Evolutionary conservation across 2,113 vertebrate species (phyloP), one percentile per base, ranked within the genome.

Genomic region (Panurus biarmicus): DNA sequence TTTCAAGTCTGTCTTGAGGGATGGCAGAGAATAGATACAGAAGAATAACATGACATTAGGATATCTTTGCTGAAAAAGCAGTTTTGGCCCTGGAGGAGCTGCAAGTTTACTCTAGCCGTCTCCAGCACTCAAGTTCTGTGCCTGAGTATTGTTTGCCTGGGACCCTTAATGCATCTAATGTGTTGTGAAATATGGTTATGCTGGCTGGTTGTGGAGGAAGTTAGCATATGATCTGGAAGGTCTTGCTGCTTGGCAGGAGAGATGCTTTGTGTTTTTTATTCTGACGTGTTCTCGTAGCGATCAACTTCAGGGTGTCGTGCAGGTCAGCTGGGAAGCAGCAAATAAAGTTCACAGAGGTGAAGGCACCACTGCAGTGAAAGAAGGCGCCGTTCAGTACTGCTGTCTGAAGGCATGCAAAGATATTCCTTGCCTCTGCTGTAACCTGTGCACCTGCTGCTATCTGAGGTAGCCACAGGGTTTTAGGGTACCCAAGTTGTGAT

Each of bases 381-480:
- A 65, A 74, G 26, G 6, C 1, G 40, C 12, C 2, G 6, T 53
- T 69, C 71, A 82, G 6, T 72, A 17, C 20, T 71, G 25, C 36
- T 78, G 4, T 78, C 51, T 89, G 82, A 62, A 71, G 22, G 35
- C 20, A n/a, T 33, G 18, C 17, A 51, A 23, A 75, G 13, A 4
- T 78, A 25, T 50, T 57, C 35, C 53, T 66, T 79, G 35, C 35
- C 38, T 82, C 35, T 91, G 10, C 47, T 83, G 29, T 61, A 54
- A 33, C 0, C 0, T 26, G 9, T 40, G 36, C 1, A 0, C 36
- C 36, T 69, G 11, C 9, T 90, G 56, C 22, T 87, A 21, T 74
- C 19, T 82, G 45, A 62, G 25, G 16, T 57, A 20, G 48, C 15
- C 11, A 4, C 9, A 29, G 38, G 29, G 13, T 60, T 72, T 76